Conservation (phyloP, 1,140 invertebrate species). For the Drosophila quadrilineata region DNA sequence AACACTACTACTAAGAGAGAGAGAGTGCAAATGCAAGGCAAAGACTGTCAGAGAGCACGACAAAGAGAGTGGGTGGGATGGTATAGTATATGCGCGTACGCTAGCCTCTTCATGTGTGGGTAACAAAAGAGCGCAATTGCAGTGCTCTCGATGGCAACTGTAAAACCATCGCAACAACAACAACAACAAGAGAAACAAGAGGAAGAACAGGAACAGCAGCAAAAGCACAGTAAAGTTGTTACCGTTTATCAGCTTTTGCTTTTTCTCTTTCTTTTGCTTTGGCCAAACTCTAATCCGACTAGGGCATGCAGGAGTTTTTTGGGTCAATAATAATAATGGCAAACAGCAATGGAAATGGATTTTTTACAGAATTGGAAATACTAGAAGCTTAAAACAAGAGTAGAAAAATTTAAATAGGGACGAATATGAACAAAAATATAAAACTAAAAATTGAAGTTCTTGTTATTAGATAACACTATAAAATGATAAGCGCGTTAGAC, state of each 20-base stretch:
- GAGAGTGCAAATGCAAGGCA: not conserved
- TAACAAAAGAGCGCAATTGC: constrained; percentile 11
- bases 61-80: constrained; percentile 4
- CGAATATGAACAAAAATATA: too few relatives aligned
- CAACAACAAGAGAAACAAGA: constrained; percentile 12
- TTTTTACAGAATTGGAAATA: not conserved
- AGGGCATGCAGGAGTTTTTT: constrained; percentile 1
- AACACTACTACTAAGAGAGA: not conserved
- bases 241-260: constrained; percentile 31
- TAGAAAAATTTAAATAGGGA: too few relatives aligned
- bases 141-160: constrained; percentile 26
- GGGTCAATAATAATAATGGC: constrained; percentile 15
- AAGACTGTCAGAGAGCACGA: not conserved
- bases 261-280: constrained; percentile 38
- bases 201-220: not conserved
- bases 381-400: too few relatives aligned
- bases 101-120: constrained; percentile 10
- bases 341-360: constrained; percentile 2
- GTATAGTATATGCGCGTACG: not conserved
- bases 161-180: constrained; percentile 35
- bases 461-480: too few relatives aligned
- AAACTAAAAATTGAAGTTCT: too few relatives aligned
- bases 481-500: too few relatives aligned
- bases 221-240: constrained; percentile 18
- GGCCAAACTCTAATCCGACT: constrained; percentile 37